Base-by-base conservation (phyloP, 2,888 invertebrate species). In the Candidula unifasciata region DNA sequence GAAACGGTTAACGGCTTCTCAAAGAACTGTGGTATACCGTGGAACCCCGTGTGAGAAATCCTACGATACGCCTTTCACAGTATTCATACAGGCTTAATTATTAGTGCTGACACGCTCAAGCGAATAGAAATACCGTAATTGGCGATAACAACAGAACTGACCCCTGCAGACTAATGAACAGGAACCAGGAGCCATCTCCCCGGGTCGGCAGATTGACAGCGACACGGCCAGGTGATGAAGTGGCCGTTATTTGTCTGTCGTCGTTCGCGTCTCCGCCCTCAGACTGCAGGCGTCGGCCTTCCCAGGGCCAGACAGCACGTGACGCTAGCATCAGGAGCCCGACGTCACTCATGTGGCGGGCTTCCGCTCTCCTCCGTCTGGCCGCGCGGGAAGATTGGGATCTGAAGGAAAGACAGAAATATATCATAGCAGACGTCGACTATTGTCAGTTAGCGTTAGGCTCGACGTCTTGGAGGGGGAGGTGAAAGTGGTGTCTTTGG, bases 361-460 rank as follows among this genome's bases (percentile, higher is more conserved):
- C 27, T 74, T 54, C 74, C 74, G 74, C 74, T 74, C 52, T 44
- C 44, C 44, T 24, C 44, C 80, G 81, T 69, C 80, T 84, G 84
- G 80, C 73, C 80, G 74, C 79, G 80, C 73, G 54, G 21, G 18
- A 35, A 66, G 68, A 86, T 83, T 73, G 80, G 71, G 85, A 83
- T 80, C 80, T 79, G 84, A 82, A 84, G 30, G 35, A 21, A n/a
- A 33, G 27, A 44, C 76, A 80, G 82, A 68, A 82, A 80, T 81
- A 83, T 68, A 77, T 76, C 74, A 57, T 57, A 64, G 54, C 83
- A 69, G 57, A 54, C 24, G 71, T 54, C 37, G 30, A 52, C n/a
- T 3, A 16, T 18, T 52, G 44, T 52, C n/a, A 80, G 57, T 30
- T 69, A n/a, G 69, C 1, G 35, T 64, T 44, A 21, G 44, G 21